phyloP scores from a whole-genome alignment of 2,113 vertebrate genomes.

The Meles meles region DNA sequence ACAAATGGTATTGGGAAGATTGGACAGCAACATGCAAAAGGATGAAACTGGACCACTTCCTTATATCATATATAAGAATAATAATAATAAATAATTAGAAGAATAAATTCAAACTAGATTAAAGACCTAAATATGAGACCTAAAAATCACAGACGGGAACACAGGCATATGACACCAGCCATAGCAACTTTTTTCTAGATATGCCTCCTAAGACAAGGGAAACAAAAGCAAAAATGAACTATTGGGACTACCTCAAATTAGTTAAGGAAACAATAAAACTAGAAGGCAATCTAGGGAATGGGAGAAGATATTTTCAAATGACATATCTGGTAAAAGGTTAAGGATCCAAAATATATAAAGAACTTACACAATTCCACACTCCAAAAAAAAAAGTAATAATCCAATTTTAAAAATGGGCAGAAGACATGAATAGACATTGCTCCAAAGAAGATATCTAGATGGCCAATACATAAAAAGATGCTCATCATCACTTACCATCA shows the following conservation, averaged over 20 bases:
- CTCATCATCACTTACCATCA: background rate
- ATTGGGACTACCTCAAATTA: background rate
- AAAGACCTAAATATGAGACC: background rate
- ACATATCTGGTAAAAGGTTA: background rate
- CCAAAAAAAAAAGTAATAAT: background rate
- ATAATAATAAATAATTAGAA: background rate
- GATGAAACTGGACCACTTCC: background rate
- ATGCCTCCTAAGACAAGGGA: background rate
- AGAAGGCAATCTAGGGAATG: background rate
- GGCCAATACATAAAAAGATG: background rate
- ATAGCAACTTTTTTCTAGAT: background rate
- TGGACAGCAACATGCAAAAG: background rate
- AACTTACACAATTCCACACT: background rate
- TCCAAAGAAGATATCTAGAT: background rate
- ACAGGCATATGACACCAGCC: background rate
- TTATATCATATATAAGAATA: background rate
- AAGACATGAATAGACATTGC: background rate
- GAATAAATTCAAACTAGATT: background rate
- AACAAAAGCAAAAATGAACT: background rate
- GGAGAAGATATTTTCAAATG: background rate
- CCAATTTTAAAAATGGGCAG: background rate
- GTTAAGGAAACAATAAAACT: background rate
- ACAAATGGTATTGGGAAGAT: background rate
- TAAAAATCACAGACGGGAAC: background rate
- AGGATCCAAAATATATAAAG: background rate